Evolutionary conservation across 2,888 invertebrate species (phyloP).

Genomic region (Sthenelais limicola): DNA sequence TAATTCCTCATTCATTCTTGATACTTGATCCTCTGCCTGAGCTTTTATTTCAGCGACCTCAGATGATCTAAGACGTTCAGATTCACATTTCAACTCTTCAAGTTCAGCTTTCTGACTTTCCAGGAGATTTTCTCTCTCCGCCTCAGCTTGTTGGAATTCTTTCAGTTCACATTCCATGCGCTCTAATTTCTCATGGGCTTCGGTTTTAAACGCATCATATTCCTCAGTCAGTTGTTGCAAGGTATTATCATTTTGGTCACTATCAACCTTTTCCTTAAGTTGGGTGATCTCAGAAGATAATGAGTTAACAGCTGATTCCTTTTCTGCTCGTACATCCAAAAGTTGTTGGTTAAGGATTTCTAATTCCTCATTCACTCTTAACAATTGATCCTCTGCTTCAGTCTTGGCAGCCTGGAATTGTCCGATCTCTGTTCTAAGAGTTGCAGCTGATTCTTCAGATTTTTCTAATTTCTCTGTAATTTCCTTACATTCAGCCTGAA

Average conservation of each 20-base stretch:
- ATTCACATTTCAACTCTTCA: not conserved
- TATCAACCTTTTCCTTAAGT: too few species aligned
- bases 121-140: not conserved
- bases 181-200: not conserved
- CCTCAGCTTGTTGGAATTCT: not conserved
- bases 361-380: not conserved
- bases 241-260: too few species aligned
- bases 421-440: not conserved
- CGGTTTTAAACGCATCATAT: too few species aligned
- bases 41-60: too few species aligned
- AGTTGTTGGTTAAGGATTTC: not conserved
- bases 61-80: too few species aligned
- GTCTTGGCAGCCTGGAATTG: not conserved
- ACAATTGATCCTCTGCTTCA: not conserved
- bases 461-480: not conserved
- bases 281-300: too few species aligned
- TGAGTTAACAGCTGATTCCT: too few species aligned
- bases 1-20: not conserved
- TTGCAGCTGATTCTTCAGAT: not conserved
- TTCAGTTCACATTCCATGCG: not conserved
- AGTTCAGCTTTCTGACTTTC: not conserved
- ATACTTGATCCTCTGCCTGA: not conserved
- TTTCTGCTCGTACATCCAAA: too few species aligned
- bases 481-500: too few species aligned
- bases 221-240: too few species aligned